Percentiles rank a stretch among this genome's conserved stretches.
phyloP scores from a whole-genome alignment of 2,797 vertebrate species.

The Austrolebias charrua region DNA sequence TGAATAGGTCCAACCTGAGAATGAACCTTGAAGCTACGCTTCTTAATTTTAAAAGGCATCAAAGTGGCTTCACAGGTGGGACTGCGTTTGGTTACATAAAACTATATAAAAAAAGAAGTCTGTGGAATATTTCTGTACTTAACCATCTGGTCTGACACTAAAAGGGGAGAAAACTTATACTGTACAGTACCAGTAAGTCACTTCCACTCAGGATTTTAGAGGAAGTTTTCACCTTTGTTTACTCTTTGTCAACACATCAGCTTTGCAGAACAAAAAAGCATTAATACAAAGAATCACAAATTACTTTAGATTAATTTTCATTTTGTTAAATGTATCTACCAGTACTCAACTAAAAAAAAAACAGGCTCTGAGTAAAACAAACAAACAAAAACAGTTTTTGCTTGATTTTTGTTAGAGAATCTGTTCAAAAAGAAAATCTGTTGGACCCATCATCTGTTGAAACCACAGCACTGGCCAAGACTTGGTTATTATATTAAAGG shows the following conservation, averaged over 20 bases:
- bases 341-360: slow-evolving; percentile 6
- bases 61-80: slow-evolving; percentile 17
- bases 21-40: slow-evolving; percentile 64
- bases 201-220: not conserved
- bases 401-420: slow-evolving; percentile 26
- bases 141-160: not conserved
- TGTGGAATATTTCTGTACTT: slow-evolving; percentile 1
- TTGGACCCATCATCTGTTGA: slow-evolving; percentile 60
- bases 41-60: slow-evolving; percentile 48
- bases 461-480: slow-evolving; percentile 55
- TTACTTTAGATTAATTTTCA: not conserved
- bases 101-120: slow-evolving; percentile 14
- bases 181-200: too few relatives aligned
- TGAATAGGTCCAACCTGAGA: slow-evolving; percentile 67
- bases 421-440: slow-evolving; percentile 56
- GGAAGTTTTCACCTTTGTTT: not conserved
- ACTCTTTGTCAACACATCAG: not conserved
- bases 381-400: slow-evolving; percentile 35
- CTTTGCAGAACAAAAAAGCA: not conserved
- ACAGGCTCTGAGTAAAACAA: slow-evolving; percentile 21
- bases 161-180: too few relatives aligned
- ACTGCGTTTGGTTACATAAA: slow-evolving; percentile 16
- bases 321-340: slow-evolving; percentile 2
- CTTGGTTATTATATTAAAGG: slow-evolving; percentile 51
- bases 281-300: not conserved